phyloP scores from a whole-genome alignment of 2,113 vertebrate species.

The Crotalus tigris region DNA sequence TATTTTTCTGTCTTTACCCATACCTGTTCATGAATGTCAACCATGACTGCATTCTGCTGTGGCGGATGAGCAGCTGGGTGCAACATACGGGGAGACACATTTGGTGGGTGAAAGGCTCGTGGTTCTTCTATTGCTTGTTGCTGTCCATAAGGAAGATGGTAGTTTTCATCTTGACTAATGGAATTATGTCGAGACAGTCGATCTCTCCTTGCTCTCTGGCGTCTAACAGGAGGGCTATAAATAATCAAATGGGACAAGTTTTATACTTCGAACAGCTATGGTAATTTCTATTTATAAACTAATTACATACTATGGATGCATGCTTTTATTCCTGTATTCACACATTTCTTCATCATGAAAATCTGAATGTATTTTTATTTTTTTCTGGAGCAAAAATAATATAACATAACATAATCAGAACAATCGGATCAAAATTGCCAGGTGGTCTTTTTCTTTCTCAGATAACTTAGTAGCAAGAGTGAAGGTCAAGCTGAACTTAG shows the following conservation, averaged over 20 bases:
- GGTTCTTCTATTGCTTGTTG: slow-evolving; percentile 89
- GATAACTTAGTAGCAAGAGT: neutral
- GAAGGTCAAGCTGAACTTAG: neutral
- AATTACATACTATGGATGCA: neutral
- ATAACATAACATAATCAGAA: neutral
- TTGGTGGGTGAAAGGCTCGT: slow-evolving; percentile 90
- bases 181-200: slow-evolving; percentile 84
- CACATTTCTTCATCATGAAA: neutral
- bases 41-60: slow-evolving; percentile 89
- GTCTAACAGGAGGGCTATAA: slow-evolving; percentile 87
- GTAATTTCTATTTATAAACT: neutral
- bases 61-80: slow-evolving; percentile 89
- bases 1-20: neutral
- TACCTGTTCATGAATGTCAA: slow-evolving; percentile 97
- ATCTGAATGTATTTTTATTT: neutral
- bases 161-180: slow-evolving; percentile 90
- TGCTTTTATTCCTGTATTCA: neutral
- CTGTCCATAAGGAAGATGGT: slow-evolving; percentile 87
- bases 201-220: slow-evolving; percentile 89
- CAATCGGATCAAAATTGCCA: neutral
- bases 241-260: slow-evolving; percentile 7
- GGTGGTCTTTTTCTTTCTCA: neutral
- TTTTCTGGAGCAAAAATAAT: neutral
- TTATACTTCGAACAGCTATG: neutral
- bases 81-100: slow-evolving; percentile 88